Percentiles rank a stretch among this genome's conserved stretches.
phyloP scores from a whole-genome alignment of 2,888 invertebrate genomes.

The Ptilodon capucinus region DNA sequence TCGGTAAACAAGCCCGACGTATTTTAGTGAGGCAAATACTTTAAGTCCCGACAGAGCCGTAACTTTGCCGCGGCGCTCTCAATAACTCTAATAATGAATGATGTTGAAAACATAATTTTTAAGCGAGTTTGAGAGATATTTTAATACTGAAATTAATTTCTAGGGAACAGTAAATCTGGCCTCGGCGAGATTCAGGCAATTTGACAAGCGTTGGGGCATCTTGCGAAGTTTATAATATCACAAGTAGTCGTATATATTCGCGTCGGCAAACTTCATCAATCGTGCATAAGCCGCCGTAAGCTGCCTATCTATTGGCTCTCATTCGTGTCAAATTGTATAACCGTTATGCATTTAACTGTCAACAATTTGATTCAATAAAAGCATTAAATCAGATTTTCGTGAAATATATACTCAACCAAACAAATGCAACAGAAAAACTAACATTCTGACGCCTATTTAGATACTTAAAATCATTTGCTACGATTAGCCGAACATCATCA shows the following conservation, averaged over 20 bases:
- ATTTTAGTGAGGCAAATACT: constrained; percentile 5
- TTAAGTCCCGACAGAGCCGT: constrained; percentile 7
- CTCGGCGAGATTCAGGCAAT: constrained; percentile 16
- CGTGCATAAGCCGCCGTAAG: no score
- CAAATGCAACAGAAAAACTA: no score
- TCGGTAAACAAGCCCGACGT: constrained; percentile 1
- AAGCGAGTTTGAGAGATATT: constrained; percentile 20
- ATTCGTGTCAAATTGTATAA: no score
- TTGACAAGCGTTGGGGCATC: constrained; percentile 18
- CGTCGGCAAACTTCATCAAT: no score
- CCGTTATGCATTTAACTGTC: no score
- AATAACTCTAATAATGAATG: constrained; percentile 17
- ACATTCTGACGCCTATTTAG: no score
- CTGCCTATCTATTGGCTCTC: no score
- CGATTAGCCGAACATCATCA: not conserved
- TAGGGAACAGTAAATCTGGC: constrained; percentile 21
- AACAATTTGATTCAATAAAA: no score
- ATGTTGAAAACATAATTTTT: constrained; percentile 19
- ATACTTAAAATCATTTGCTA: not conserved
- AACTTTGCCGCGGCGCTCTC: constrained; percentile 2
- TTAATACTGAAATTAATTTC: constrained; percentile 28
- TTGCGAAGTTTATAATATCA: no score
- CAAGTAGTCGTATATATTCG: no score
- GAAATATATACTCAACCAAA: no score
- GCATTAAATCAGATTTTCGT: no score